Evolutionary conservation across 1,140 invertebrate genomes (phyloP), one percentile per base, ranked within the genome.

Genomic region (Megalonaias nervosa): DNA sequence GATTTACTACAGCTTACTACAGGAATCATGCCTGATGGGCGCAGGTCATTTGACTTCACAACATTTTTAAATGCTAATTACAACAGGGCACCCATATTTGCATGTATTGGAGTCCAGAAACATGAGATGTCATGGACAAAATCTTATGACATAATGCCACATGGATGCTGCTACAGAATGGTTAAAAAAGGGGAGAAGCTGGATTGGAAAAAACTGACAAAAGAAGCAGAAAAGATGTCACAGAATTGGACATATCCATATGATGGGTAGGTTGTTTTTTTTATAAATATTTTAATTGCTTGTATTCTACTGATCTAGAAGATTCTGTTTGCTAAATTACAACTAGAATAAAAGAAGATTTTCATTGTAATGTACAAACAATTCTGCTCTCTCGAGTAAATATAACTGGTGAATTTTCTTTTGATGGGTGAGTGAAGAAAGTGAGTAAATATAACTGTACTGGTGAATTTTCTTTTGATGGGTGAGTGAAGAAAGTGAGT

Each of bases 71-170:
- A 89, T 84, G 82, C 75, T 14, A 89, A 90, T 66, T 83, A 81
- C 75, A 66, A 85, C 57, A 88, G 87, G 64, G 65, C 64, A 21
- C 83, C 85, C 58, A 81, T 90, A 17, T 88, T 84, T 85, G 85
- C 80, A 1, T 90, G 89, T 81, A 89, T 90, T 75, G 89, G 89
- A 21, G 82, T 88, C 23, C 89, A 90, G 75, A 81, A 85, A 5
- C 82, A 83, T 59, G 89, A 90, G 38, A 74, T 74, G 15, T 89
- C 87, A 1, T 90, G 89, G 89, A 61, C 80, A 26, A n/a, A 59
- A 2, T 59, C 26, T 13, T 90, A 89, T 75, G 64, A 82, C 6
- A 65, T 87, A n/a, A 82, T 85, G 69, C 88, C 89, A 5, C 88
- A 82, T 85, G 89, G 89, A 23, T 78, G 84, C 2, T 90, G 89